Evolutionary conservation across 2,113 vertebrate genomes (phyloP).

Genomic region (Boulengeromyrus knoepffleri): DNA sequence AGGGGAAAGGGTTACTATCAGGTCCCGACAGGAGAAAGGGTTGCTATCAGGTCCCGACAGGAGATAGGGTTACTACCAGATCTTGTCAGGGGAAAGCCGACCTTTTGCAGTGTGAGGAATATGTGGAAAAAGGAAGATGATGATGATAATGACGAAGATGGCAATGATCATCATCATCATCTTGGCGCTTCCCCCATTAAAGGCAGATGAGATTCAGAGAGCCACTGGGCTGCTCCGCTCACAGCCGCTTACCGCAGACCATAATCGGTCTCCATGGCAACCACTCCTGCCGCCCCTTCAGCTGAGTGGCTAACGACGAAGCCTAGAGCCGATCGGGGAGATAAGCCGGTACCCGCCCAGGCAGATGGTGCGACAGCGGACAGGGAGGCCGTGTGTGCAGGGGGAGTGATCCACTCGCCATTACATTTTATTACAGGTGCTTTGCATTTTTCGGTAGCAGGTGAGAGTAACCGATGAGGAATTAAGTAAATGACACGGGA

Average conservation of each 20-base stretch:
- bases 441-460: not conserved
- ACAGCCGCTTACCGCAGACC: constrained; percentile 31
- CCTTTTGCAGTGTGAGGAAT: not conserved
- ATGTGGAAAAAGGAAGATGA: not conserved
- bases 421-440: not conserved
- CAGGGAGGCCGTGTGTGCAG: not conserved
- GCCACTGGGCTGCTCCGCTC: not conserved
- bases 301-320: constrained; percentile 31
- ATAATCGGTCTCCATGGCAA: constrained; percentile 53
- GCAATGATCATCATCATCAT: not conserved
- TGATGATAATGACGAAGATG: not conserved
- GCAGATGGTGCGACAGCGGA: constrained; percentile 3
- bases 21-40: not conserved
- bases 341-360: constrained; percentile 24
- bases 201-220: not conserved
- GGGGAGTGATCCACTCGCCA: not conserved
- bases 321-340: constrained; percentile 39
- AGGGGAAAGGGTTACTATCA: too few species aligned
- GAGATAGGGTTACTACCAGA: not conserved
- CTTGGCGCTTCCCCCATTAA: not conserved
- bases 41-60: not conserved
- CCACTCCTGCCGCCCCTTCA: constrained; percentile 42
- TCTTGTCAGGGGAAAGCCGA: not conserved
- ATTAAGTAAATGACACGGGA: not conserved
- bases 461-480: not conserved